Evolutionary conservation across 2,113 vertebrate species (phyloP).

Genomic region (Petrocephalus zakoni): DNA sequence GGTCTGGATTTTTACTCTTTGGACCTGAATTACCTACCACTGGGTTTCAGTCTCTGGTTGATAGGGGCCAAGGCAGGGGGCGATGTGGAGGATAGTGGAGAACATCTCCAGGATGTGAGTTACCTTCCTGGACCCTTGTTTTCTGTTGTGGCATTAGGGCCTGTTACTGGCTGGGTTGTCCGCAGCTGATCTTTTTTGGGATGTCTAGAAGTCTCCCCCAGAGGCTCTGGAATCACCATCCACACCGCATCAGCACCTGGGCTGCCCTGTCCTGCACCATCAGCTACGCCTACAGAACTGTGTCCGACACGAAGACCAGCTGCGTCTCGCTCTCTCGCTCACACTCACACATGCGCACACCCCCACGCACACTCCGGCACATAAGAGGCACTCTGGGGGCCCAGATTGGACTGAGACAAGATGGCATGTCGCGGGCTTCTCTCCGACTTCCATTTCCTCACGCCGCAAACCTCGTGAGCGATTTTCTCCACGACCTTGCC

Average conservation of each 20-base stretch:
- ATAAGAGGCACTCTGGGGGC: background rate
- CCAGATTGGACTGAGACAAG: background rate
- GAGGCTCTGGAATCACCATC: background rate
- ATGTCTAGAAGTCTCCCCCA: background rate
- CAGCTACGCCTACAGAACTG: background rate
- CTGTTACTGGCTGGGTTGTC: background rate
- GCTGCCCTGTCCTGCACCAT: background rate
- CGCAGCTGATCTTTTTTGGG: background rate
- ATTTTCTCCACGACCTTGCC: constrained; percentile 64
- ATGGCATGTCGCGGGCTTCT: background rate
- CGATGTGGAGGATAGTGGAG: background rate
- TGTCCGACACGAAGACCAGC: background rate
- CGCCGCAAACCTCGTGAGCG: constrained; percentile 56
- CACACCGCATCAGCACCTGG: background rate
- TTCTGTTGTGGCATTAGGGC: background rate
- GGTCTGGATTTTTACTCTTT: no score
- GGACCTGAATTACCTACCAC: no score
- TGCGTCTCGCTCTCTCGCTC: background rate
- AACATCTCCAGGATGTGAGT: background rate
- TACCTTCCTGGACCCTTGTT: background rate
- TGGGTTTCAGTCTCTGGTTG: background rate
- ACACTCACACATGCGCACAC: background rate
- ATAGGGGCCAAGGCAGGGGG: background rate
- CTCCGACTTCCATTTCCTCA: constrained; percentile 44
- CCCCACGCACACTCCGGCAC: background rate